These are phyloP conservation scores for Diphyllodes magnificus DNA, from an alignment of 2,113 vertebrate species.

Conservation along the genomic window DNA sequence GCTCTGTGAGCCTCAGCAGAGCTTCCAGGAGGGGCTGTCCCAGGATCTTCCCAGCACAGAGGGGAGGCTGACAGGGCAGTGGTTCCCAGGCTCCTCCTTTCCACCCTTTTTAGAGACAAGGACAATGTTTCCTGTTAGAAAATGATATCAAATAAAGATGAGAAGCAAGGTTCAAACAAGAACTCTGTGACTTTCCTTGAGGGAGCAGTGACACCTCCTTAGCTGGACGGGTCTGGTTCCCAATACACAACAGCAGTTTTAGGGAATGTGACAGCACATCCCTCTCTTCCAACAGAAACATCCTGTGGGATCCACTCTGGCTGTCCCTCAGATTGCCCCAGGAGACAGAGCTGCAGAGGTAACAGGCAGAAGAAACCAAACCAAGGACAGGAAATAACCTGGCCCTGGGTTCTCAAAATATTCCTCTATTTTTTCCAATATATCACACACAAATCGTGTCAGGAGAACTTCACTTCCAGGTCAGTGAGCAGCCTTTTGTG, in stretches of 20 bases:
- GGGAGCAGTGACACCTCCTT: neutral
- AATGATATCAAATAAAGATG: neutral
- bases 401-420: neutral
- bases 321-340: neutral
- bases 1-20: neutral
- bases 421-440: neutral
- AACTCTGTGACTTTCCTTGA: neutral
- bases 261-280: neutral
- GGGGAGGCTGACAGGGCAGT: neutral
- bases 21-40: neutral
- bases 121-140: neutral
- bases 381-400: neutral
- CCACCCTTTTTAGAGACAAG: neutral
- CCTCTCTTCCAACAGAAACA: neutral
- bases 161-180: neutral
- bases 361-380: neutral
- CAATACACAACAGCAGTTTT: neutral
- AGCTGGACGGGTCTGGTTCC: fast-evolving
- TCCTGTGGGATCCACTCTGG: neutral
- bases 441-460: neutral
- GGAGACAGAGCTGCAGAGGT: neutral
- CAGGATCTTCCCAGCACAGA: neutral
- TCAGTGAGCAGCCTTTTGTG: neutral
- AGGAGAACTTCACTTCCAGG: neutral
- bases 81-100: neutral